Percentiles rank a stretch among this genome's conserved stretches.
phyloP scores from a whole-genome alignment of 2,113 vertebrate species.

The Conger conger region DNA sequence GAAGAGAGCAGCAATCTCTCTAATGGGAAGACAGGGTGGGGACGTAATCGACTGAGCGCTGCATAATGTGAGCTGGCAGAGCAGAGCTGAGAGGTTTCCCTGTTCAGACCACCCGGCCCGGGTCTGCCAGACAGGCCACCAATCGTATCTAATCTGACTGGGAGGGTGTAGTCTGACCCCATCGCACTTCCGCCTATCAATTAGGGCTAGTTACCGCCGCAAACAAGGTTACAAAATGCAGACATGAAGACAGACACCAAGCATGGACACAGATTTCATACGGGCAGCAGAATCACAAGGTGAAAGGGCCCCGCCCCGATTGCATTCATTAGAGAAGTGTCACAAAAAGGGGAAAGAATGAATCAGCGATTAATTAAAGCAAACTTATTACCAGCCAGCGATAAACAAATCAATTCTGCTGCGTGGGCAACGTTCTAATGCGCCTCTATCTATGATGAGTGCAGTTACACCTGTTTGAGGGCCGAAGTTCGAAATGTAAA shows the following conservation, averaged over 20 bases:
- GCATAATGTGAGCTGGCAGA: background rate
- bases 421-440: background rate
- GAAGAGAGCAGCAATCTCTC: background rate
- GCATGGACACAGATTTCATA: background rate
- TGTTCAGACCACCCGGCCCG: background rate
- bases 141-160: background rate
- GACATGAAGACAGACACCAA: background rate
- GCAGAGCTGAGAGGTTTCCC: background rate
- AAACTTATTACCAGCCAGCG: background rate
- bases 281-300: background rate
- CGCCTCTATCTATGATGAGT: background rate
- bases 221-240: background rate
- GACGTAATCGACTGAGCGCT: background rate
- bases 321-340: background rate
- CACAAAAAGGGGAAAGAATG: background rate
- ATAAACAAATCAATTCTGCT: background rate
- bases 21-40: background rate
- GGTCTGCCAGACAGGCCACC: background rate
- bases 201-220: background rate
- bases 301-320: background rate
- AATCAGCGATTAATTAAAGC: background rate
- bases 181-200: background rate
- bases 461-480: background rate
- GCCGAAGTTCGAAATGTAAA: background rate
- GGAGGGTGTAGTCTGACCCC: background rate